phyloP scores from a whole-genome alignment of 1,140 invertebrate genomes.

The Rhynchophorus ferrugineus region DNA sequence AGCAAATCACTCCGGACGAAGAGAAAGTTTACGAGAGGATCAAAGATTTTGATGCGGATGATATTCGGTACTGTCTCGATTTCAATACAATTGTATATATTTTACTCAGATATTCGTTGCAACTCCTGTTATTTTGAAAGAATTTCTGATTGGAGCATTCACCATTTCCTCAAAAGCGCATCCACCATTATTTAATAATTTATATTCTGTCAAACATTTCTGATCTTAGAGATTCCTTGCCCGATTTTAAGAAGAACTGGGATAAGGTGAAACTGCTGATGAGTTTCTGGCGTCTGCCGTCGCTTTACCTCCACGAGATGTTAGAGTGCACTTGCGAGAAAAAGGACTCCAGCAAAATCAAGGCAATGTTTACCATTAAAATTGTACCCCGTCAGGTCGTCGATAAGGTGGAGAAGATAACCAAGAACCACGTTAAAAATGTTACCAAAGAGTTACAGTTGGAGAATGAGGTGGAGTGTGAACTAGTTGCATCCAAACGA shows the following conservation, averaged over 20 bases:
- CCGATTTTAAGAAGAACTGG: constrained; percentile 32
- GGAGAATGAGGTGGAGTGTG: constrained; percentile 30
- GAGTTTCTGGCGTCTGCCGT: constrained; percentile 38
- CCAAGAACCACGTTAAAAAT: constrained; percentile 28
- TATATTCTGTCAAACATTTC: too few relatives aligned
- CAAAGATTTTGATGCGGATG: constrained; percentile 33
- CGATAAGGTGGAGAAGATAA: constrained; percentile 22
- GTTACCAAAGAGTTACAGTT: constrained; percentile 30
- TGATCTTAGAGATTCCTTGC: constrained; percentile 32
- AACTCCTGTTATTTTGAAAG: too few relatives aligned
- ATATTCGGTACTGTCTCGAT: constrained; percentile 34
- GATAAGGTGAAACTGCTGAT: constrained; percentile 37
- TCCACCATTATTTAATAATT: too few relatives aligned
- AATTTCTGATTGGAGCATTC: too few relatives aligned
- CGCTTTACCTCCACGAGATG: constrained; percentile 31
- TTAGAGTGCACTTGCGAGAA: constrained; percentile 35
- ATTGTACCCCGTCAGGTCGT: constrained; percentile 37
- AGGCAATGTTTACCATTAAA: constrained; percentile 35
- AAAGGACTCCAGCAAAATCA: constrained; percentile 30
- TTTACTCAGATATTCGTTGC: too few relatives aligned
- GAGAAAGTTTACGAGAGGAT: constrained; percentile 38
- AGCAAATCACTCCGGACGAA: constrained; percentile 39
- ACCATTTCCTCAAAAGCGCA: too few relatives aligned
- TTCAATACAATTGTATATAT: too few relatives aligned
- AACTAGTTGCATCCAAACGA: constrained; percentile 26